These are phyloP conservation scores for Guaruba guarouba DNA, from an alignment of 2,113 vertebrate species.

Conservation along the genomic window DNA sequence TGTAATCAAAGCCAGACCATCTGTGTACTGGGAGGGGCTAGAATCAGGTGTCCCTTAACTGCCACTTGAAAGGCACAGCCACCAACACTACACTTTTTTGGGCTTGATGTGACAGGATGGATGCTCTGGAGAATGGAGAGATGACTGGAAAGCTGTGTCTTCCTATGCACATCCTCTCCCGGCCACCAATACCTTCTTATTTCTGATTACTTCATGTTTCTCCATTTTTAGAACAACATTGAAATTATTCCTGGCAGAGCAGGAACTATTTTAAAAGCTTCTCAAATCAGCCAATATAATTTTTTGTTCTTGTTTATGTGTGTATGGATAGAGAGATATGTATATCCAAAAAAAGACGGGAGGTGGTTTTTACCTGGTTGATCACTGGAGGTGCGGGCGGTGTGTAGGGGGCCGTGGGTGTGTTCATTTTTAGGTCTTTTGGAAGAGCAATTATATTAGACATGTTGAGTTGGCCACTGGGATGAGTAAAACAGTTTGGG, in stretches of 20 bases:
- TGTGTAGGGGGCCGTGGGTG: too few relatives aligned
- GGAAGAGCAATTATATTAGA: not conserved
- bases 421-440: not conserved
- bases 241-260: not conserved
- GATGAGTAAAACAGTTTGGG: not conserved
- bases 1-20: not conserved
- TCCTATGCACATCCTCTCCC: not conserved
- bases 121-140: not conserved
- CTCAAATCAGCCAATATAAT: not conserved
- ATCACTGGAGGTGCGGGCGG: not conserved
- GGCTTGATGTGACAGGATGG: not conserved
- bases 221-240: not conserved
- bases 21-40: not conserved
- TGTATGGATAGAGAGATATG: fast-evolving
- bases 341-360: not conserved
- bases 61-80: not conserved
- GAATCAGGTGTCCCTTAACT: not conserved
- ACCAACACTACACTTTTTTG: not conserved
- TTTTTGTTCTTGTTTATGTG: not conserved
- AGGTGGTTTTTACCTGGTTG: not conserved
- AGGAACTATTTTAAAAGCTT: not conserved
- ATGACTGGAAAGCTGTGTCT: not conserved
- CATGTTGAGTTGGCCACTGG: not conserved
- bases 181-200: not conserved
- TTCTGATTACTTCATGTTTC: not conserved